Evolutionary conservation across 1,140 invertebrate genomes (phyloP).

Genomic region (Lasioglossum baleicum): DNA sequence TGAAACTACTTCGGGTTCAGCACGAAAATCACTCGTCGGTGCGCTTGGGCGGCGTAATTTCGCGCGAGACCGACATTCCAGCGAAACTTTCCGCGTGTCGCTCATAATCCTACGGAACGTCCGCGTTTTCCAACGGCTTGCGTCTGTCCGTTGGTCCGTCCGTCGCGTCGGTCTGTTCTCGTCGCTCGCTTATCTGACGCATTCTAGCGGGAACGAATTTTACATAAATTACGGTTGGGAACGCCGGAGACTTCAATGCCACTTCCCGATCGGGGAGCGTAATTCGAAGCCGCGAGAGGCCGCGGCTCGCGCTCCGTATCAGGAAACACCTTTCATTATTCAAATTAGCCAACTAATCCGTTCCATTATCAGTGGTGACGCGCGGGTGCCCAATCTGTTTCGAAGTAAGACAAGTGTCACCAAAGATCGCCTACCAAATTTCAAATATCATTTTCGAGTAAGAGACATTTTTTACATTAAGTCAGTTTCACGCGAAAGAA

Average conservation of each 20-base stretch:
- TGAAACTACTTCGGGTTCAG: background rate
- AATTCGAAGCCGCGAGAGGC: background rate
- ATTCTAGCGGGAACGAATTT: background rate
- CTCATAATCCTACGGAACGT: background rate
- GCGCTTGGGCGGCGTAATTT: background rate
- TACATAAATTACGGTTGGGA: slow-evolving; percentile 26
- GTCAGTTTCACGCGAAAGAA: no score
- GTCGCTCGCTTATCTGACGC: background rate
- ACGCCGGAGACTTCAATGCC: slow-evolving; percentile 19
- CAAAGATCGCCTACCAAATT: no score
- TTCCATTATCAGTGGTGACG: slow-evolving; percentile 12
- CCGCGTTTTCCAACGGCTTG: no score
- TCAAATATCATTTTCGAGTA: no score
- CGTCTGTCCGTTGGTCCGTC: no score
- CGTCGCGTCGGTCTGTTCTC: background rate
- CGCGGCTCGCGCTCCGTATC: background rate
- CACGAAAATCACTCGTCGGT: background rate
- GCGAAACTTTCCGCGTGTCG: background rate
- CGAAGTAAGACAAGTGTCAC: background rate
- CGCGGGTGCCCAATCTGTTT: slow-evolving; percentile 15
- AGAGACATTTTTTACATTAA: no score
- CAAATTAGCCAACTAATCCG: slow-evolving; percentile 38
- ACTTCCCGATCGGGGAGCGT: slow-evolving; percentile 17
- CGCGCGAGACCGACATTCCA: background rate
- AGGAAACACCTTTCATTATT: slow-evolving; percentile 37